Percentiles rank a stretch among this genome's conserved stretches.
phyloP scores from a whole-genome alignment of 37 sponge, comb jelly and placozoan genomes.

The Ephydatia muelleri region DNA sequence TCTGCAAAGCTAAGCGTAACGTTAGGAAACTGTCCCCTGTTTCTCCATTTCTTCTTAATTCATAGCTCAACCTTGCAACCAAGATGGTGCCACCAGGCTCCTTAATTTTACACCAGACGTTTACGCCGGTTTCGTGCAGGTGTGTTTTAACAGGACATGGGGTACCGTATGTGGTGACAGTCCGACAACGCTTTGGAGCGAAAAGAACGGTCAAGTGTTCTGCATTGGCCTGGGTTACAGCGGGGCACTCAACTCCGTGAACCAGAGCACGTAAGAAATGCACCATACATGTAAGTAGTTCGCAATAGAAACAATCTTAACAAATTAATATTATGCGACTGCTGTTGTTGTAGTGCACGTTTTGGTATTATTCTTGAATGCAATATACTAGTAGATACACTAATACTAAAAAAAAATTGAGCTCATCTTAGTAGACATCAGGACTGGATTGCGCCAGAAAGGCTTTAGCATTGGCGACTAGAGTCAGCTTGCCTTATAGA shows the following conservation, averaged over 20 bases:
- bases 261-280: slow-evolving; percentile 8
- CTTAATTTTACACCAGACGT: not conserved
- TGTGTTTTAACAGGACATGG: slow-evolving; percentile 34
- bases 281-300: not conserved
- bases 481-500: no score
- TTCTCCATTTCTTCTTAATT: not conserved
- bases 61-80: slow-evolving; percentile 1
- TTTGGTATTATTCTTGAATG: not conserved
- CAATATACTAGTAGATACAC: not conserved
- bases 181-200: slow-evolving; percentile 30
- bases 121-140: slow-evolving; percentile 32
- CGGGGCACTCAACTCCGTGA: slow-evolving; percentile 52
- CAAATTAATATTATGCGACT: not conserved
- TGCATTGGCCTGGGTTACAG: slow-evolving; percentile 33
- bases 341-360: not conserved
- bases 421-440: no score
- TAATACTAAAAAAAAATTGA: no score
- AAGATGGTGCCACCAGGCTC: not conserved
- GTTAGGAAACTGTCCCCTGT: not conserved
- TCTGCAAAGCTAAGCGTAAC: not conserved
- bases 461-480: no score
- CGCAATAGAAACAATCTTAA: not conserved
- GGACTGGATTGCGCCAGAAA: no score
- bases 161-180: slow-evolving; percentile 34
- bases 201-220: slow-evolving; percentile 52